A percentile compares a stretch with the other conserved stretches of the same genome.
Conservation (phyloP, 2,888 invertebrate genomes). For the Petrolisthes manimaculis region DNA sequence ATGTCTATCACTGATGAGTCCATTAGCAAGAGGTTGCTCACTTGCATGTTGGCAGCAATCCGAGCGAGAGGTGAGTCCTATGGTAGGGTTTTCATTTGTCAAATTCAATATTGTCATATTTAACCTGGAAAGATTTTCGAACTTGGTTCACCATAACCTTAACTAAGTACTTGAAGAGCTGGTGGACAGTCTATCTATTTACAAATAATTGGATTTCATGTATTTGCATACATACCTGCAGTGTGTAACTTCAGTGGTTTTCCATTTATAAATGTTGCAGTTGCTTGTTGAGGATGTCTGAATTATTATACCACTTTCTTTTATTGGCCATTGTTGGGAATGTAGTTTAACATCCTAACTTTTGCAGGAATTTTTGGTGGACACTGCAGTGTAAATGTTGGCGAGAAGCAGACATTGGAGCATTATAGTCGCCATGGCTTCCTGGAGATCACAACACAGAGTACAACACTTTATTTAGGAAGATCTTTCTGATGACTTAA, state of each 20-base stretch:
- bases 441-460: slow-evolving; percentile 54
- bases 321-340: neutral
- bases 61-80: slow-evolving; percentile 54
- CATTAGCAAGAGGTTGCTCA: slow-evolving; percentile 52
- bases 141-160: too few relatives aligned
- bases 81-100: neutral
- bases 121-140: too few relatives aligned
- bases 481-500: slow-evolving; percentile 52
- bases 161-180: too few relatives aligned
- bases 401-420: slow-evolving; percentile 58
- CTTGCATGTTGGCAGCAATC: slow-evolving; percentile 58
- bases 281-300: neutral
- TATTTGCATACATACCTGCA: too few relatives aligned
- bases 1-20: slow-evolving; percentile 49
- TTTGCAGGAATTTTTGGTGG: slow-evolving; percentile 61
- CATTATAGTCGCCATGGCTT: slow-evolving; percentile 62
- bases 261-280: neutral
- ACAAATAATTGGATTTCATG: too few relatives aligned
- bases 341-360: neutral
- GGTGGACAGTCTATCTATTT: too few relatives aligned
- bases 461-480: slow-evolving; percentile 55
- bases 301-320: neutral
- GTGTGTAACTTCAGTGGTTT: neutral
- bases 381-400: slow-evolving; percentile 54
- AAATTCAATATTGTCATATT: too few relatives aligned